A percentile compares a stretch with the other conserved stretches of the same genome.
These are phyloP conservation scores for Empis stercorea DNA, from an alignment of 2,888 invertebrate genomes.

Conservation along the genomic window DNA sequence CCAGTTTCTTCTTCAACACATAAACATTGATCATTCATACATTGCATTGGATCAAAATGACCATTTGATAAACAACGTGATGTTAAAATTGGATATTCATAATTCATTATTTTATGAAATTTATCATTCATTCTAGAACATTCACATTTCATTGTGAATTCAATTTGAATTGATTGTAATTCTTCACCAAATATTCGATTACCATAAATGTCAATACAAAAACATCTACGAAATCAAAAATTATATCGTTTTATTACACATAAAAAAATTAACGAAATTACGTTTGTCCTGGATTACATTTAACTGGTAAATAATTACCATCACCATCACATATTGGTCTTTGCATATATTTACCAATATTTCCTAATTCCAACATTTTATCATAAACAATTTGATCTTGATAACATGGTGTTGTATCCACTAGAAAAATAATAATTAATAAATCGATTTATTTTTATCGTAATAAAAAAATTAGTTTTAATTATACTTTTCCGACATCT, in stretches of 20 bases:
- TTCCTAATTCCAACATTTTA: conserved; percentile 34
- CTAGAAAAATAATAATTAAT: conserved; percentile 9
- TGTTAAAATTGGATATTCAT: conserved; percentile 33
- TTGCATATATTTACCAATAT: conserved; percentile 41
- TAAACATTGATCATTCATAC: conserved; percentile 44
- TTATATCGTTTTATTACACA: neutral
- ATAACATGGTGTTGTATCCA: conserved; percentile 15
- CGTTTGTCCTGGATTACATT: conserved; percentile 55
- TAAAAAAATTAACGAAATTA: conserved; percentile 39
- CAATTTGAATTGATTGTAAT: conserved; percentile 34
- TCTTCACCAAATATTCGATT: conserved; percentile 54
- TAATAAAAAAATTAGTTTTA: too few relatives aligned
- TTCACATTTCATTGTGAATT: conserved; percentile 44
- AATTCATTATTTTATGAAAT: conserved; percentile 35
- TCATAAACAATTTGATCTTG: conserved; percentile 36
- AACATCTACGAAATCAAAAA: conserved; percentile 40
- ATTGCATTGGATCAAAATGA: conserved; percentile 54
- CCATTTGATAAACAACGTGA: conserved; percentile 53
- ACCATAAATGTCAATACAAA: conserved; percentile 48
- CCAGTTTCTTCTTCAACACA: conserved; percentile 48
- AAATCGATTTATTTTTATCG: neutral
- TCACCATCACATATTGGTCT: conserved; percentile 49
- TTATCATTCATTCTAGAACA: conserved; percentile 45
- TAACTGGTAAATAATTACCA: conserved; percentile 43
- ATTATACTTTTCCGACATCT: conserved; percentile 39